Base-by-base conservation (phyloP, 2,797 vertebrate species). In the Liparis tanakae region DNA sequence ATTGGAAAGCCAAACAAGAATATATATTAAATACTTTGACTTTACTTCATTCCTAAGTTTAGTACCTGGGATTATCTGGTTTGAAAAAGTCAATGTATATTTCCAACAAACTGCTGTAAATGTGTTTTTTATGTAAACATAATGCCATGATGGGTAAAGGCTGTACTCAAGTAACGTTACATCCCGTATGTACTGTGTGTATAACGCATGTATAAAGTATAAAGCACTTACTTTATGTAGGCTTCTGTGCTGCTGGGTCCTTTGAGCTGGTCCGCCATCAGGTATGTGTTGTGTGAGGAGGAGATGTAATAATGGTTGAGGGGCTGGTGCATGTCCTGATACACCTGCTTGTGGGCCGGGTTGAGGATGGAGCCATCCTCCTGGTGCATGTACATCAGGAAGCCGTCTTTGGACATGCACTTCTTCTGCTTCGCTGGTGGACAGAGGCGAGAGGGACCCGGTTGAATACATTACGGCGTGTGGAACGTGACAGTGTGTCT, bases 211-310 rank as follows among this genome's bases (percentile, higher is more conserved):
- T 30, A 30, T 30, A 30, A 30, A 30, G 9, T 17, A 9, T 30
- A 20, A 69, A 63, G 36, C 48, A 43, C 41, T 60, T 93, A 97
- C 98, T 95, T 96, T 84, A 99, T 97, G 73, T 99, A 99, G 88
- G 97, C 98, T 81, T 99, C 98, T 0, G 94, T 97, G 90, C 98
- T 99, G 95, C 98, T 99, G 30, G 97, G 96, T 4, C 97, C 98
- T 22, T 89, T 96, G 63, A 99, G 90, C 80, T 99, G 98, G 90
- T 99, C 98, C 34, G 96, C 96, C 94, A 96, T 96, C 75, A 99
- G 94, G 89, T 99, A 99, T 2, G 98, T 99, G 85, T 99, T 99
- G 90, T 99, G 98, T 0, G 98, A 99, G 50, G 98, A 99, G 1
- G 97, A 99, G 85, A 99, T 96, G 63, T 95, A 95, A 88, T 99